Conservation (phyloP, 2,888 invertebrate species). For the Cerastis rubricosa region DNA sequence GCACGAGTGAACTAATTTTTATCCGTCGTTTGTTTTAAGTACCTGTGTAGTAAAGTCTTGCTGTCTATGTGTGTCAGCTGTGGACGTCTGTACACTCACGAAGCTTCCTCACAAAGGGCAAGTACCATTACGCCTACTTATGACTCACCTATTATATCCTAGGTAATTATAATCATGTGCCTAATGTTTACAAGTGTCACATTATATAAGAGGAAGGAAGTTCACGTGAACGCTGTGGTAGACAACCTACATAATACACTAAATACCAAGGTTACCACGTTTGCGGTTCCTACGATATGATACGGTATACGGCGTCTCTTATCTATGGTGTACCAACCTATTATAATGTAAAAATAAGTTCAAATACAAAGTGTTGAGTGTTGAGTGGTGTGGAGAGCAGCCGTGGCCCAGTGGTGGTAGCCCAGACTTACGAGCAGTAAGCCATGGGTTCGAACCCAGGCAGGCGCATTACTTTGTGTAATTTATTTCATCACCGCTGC, state of each 20-base stretch:
- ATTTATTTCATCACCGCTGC: no score
- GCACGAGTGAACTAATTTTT: background rate
- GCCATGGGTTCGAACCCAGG: no score
- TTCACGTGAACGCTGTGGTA: background rate
- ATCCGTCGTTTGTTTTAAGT: background rate
- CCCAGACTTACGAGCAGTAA: no score
- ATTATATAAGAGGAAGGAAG: constrained; percentile 33
- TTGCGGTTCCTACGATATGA: background rate
- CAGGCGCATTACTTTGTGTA: no score
- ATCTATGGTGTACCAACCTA: background rate
- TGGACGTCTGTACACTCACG: background rate
- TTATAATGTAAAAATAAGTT: background rate
- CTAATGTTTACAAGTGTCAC: constrained; percentile 8
- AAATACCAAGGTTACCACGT: background rate
- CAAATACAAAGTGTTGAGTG: background rate
- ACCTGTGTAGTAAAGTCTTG: background rate
- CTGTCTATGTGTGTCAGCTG: background rate
- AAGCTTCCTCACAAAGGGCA: background rate
- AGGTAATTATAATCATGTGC: background rate
- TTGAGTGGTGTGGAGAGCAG: no score
- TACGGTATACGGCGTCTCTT: background rate
- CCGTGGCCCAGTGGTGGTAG: no score
- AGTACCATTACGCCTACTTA: background rate
- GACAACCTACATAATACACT: background rate
- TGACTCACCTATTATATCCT: background rate